phyloP scores from a whole-genome alignment of 2,797 vertebrate species.

The Acipenser transmontanus region DNA sequence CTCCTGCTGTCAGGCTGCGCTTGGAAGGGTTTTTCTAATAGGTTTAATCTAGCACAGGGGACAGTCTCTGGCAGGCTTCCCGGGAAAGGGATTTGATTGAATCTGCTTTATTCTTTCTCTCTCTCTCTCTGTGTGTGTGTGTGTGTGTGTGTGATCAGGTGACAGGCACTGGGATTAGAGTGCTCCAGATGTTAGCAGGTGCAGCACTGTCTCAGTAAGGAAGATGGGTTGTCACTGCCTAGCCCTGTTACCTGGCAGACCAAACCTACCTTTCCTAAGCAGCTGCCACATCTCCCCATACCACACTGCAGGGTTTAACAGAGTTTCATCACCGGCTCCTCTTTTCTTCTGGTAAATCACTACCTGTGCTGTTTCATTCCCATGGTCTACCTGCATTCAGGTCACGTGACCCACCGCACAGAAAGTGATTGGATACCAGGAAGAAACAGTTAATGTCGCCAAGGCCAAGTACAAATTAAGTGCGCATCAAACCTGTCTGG shows the following conservation, averaged over 20 bases:
- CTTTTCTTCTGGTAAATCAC: too few relatives aligned
- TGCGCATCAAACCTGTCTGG: too few relatives aligned
- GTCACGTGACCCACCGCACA: neutral
- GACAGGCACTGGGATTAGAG: neutral
- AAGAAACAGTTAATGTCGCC: too few relatives aligned
- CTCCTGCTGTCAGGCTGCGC: constrained; percentile 24
- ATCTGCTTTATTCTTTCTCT: constrained; percentile 12
- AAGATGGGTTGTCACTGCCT: neutral
- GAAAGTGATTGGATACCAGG: neutral
- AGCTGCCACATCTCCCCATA: neutral
- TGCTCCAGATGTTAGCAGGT: constrained; percentile 5
- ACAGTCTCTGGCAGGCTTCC: constrained; percentile 44
- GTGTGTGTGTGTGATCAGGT: neutral
- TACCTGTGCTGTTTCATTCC: neutral
- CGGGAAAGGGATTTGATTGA: constrained; percentile 45
- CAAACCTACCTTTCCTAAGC: neutral
- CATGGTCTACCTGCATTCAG: neutral
- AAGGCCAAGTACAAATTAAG: too few relatives aligned
- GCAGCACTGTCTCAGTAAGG: neutral
- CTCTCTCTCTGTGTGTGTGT: neutral
- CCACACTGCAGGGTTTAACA: neutral
- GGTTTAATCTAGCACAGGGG: constrained; percentile 42
- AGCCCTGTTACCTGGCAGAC: neutral
- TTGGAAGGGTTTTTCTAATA: constrained; percentile 6
- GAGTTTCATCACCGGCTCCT: too few relatives aligned